phyloP scores from a whole-genome alignment of 2,888 invertebrate genomes.

The Agrotis exclamationis region DNA sequence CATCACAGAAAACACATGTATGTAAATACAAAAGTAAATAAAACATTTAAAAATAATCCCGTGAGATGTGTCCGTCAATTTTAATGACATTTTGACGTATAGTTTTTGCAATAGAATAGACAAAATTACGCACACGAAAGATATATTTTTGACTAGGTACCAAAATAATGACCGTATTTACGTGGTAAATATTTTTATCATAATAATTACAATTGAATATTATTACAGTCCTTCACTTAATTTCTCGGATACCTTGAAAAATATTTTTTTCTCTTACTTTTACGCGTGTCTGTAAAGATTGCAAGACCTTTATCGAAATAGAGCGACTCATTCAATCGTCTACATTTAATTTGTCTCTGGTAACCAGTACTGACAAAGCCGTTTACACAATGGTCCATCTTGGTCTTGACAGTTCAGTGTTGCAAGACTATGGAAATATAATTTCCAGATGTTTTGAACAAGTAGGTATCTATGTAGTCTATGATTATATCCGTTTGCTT shows the following conservation, averaged over 20 bases:
- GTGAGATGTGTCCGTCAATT: conserved; percentile 52
- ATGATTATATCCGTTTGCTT: too few relatives aligned
- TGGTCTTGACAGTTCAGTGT: conserved; percentile 17
- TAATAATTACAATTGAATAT: neutral
- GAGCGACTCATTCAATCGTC: conserved; percentile 28
- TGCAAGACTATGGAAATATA: neutral
- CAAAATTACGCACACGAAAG: conserved; percentile 44
- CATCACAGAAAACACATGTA: conserved; percentile 39
- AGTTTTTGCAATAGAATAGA: conserved; percentile 61
- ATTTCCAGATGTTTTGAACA: too few relatives aligned
- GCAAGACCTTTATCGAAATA: conserved; percentile 17
- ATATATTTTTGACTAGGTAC: conserved; percentile 11
- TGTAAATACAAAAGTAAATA: conserved; percentile 36
- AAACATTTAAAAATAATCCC: conserved; percentile 45
- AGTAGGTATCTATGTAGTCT: too few relatives aligned
- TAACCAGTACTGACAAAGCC: conserved; percentile 17
- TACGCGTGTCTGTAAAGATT: conserved; percentile 16
- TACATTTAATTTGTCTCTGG: conserved; percentile 37
- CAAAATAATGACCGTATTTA: conserved; percentile 2
- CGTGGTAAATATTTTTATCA: neutral
- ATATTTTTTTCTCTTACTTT: conserved; percentile 9
- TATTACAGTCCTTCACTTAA: conserved; percentile 11
- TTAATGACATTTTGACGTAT: conserved; percentile 62
- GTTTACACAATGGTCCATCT: conserved; percentile 20
- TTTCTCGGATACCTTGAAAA: conserved; percentile 24